Evolutionary conservation across 2,113 vertebrate species (phyloP), one percentile per base, ranked within the genome.

Genomic region (Carlito syrichta): DNA sequence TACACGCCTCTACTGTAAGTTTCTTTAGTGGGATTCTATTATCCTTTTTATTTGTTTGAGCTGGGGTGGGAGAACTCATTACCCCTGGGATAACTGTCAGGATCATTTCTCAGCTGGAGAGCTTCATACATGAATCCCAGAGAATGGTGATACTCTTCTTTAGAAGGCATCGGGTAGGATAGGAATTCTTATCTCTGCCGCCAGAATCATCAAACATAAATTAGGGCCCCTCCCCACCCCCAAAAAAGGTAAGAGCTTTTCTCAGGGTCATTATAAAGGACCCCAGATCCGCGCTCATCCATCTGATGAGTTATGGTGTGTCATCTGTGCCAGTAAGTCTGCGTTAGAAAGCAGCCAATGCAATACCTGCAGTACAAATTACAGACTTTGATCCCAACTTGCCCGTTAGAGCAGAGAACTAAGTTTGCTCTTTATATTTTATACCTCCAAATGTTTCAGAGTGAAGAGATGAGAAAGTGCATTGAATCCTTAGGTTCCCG

Each of bases 381-480:
- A 96, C 54, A 56, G 71, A 38, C 94, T 96, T 90, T 94, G 97
- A 96, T 97, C 97, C 91, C 95, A 68, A 92, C 71, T 91, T 76
- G 94, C 89, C 96, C 12, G 40, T 97, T 96, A 92, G 52, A 92
- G 86, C 74, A 19, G 58, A 84, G 94, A 85, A 86, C 78, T 63
- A 82, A 91, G 84, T 86, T 97, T 58, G 56, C 68, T 92, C 91
- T 73, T 94, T 91, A 23, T 92, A 91, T 96, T 98, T 98, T 98
- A 96, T 97, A 96, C 86, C 69, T 96, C 95, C 85, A 86, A 96
- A 96, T 94, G 94, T 89, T 96, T 96, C 95, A 5, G 27, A 92
- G 83, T 43, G 87, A 97, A 94, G 92, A 94, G 94, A 97, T 11
- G 77, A 98, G 98, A 98, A 98, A 97, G 97, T 32, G 52, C 27